Evolutionary conservation across 1,140 invertebrate genomes (phyloP), one percentile per base, ranked within the genome.

Genomic region (Myzus persicae): DNA sequence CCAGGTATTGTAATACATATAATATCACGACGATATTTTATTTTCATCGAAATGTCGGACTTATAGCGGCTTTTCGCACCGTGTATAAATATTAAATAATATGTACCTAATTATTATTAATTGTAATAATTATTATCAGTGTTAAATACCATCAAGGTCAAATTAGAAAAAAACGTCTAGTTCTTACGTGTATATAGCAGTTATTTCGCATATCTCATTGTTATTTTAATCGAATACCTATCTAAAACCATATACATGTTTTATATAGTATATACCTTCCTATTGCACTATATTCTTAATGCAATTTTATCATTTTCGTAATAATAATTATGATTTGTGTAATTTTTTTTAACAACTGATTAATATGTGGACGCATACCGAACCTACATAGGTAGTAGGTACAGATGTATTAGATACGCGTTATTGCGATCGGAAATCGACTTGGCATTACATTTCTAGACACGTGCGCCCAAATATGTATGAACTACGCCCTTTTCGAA

Each of bases 401-500:
- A 44, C 26, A 44, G 40, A 44, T 85, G 20, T 24, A 85, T 40
- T 44, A 31, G 59, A 76, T 76, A 76, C 59, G 59, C 24, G 11
- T 54, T 76, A 91, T 82, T 18, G 42, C 24, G 22, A 48, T 92
- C 26, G 44, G 36, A 92, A 82, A 92, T 92, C 26, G 44, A 38
- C 76, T 38, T 26, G 36, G 2, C 22, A 48, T 92, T 92, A 51
- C 9, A 82, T 92, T 92, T 92, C 91, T 46, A 92, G 91, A 92
- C 91, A 92, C 91, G 91, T 46, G 42, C 76, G 67, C 24, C 40
- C 51, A 46, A 67, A 67, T 91, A 42, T 91, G 26, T 44, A 67
- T 22, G 59, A 91, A 81, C 59, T 91, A 92, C 91, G 91, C 91
- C 67, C 90, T 81, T 92, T 92, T 82, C 24, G 76, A 76, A 82